Base-by-base conservation (phyloP, 2,888 invertebrate species). In the Dioctria linearis region DNA sequence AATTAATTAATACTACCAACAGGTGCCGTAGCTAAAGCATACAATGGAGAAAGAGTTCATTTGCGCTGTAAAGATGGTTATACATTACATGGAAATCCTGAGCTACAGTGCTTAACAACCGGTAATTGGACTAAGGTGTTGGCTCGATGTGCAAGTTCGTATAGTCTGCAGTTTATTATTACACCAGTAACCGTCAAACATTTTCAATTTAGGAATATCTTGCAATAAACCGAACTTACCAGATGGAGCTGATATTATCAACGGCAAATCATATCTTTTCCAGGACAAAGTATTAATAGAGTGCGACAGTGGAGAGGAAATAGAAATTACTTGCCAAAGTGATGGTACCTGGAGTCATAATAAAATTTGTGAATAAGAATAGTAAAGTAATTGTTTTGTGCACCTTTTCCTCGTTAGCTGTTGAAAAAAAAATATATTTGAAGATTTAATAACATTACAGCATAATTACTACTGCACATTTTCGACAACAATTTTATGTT, bases 121-220 rank as follows among this genome's bases (percentile, higher is more conserved):
- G 90, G 91, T 25, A 88, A 86, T 82, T 92, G 92, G 92, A 89
- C 90, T 0, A 88, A 87, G 84, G 85, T 90, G 73, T 86, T 87
- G 80, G 90, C 90, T 63, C 90, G 88, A 86, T 92, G 92, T 84
- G 86, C 87, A 63, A 90, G 91, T 91, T 86, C 86, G 89, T 86
- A 80, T 42, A 13, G 59, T 39, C 6, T 40, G n/a, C 9, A 4
- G 4, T 0, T 11, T 25, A 25, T 25, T 5, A 3, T 71, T 46
- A 46, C 46, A 11, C 5, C 8, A 37, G 9, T 54, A n/a, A 11
- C 4, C 6, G n/a, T n/a, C 9, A 4, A 6, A 37, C 46, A 5
- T 42, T 71, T 78, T 71, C 82, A 84, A 85, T 85, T 42, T 82
- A 91, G 91, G 87, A 86, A 88, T 90, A 81, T 90, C 91, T 0